Evolutionary conservation across 2,888 invertebrate species (phyloP), one percentile per base, ranked within the genome.

Genomic region (Hyppa rectilinea): DNA sequence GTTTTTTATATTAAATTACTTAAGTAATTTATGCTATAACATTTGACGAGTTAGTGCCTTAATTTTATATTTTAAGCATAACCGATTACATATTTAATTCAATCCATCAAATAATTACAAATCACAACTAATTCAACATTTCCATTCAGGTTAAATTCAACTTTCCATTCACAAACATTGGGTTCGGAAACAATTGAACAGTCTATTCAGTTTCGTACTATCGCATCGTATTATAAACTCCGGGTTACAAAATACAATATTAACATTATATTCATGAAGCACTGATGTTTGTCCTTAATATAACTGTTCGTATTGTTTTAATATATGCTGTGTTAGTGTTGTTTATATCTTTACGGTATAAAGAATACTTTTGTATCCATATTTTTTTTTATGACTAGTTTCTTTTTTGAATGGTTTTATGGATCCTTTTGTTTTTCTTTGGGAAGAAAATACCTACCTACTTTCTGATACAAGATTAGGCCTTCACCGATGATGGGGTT

Each of bases 161-260:
- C 38, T 72, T 72, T 38, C 5, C 47, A 62, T 62, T 53, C 45
- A 34, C 68, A 65, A 78, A 78, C 23, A 62, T 58, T 64, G 26
- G 29, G 34, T 64, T 43, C 23, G 20, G 29, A 36, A 66, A 60
- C 55, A 66, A 63, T 80, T 49, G 12, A 63, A 63, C 12, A 17
- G 52, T 52, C 23, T 53, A 50, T 62, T 71, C 49, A 43, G 12
- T 70, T 61, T 50, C 29, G 14, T 60, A 36, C 34, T 53, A 69
- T 40, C 23, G 12, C 14, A 12, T 36, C 34, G 50, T 50, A 20
- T 34, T 61, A 10, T 68, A 34, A 4, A 31, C 12, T 68, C 10
- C 43, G 17, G 4, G 12, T 55, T 14, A 29, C 26, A 20, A 64
- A n/a, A 49, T 56, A 38, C 9, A 40, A 34, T 43, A 49, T 43